Conservation (phyloP, 2,797 vertebrate genomes). For the Manis crassicaudata region DNA sequence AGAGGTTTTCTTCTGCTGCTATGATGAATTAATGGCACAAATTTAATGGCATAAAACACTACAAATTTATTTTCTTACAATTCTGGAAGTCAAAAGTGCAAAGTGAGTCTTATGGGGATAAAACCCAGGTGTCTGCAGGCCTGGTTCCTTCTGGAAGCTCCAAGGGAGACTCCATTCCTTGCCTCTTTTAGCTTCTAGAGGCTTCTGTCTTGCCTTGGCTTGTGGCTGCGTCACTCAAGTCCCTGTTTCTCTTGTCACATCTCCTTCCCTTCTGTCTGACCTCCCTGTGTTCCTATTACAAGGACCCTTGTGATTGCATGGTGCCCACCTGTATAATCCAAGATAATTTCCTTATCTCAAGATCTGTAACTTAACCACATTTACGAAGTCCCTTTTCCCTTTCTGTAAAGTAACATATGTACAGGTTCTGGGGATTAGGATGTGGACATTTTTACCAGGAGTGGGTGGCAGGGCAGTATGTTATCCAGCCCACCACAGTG, state of each 20-base stretch:
- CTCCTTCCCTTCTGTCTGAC: neutral
- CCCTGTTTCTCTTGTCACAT: neutral
- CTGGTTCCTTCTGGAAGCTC: neutral
- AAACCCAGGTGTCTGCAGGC: neutral
- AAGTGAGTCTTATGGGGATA: neutral
- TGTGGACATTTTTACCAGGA: neutral
- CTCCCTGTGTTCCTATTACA: neutral
- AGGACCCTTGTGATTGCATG: neutral
- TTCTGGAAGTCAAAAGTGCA: neutral
- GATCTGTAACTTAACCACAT: neutral
- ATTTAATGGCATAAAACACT: neutral
- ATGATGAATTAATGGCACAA: neutral
- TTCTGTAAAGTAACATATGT: neutral
- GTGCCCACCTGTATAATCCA: neutral
- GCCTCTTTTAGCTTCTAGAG: neutral
- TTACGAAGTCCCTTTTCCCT: neutral
- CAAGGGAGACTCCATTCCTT: neutral
- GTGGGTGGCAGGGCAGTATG: accelerated
- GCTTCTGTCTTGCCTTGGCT: neutral
- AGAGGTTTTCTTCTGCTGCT: neutral
- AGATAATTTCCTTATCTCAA: neutral
- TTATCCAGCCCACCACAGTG: neutral
- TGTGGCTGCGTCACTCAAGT: neutral
- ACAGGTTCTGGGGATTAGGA: neutral
- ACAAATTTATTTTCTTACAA: neutral